phyloP scores from a whole-genome alignment of 1,140 invertebrate species.

The Megalonaias nervosa region DNA sequence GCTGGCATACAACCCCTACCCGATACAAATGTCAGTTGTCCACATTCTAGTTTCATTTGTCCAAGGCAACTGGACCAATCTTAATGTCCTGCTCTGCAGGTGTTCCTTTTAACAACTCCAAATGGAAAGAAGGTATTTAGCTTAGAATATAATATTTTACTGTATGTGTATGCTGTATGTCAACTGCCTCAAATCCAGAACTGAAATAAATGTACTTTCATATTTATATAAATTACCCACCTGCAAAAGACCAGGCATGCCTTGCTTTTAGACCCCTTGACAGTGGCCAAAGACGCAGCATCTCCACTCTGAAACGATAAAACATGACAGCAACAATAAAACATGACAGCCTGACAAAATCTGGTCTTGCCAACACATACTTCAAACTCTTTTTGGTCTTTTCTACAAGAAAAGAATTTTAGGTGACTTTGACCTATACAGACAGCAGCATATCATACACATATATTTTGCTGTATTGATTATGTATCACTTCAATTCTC shows the following conservation, averaged over 20 bases:
- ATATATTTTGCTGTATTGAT: no score
- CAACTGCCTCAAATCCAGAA: not conserved
- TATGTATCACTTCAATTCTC: no score
- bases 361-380: no score
- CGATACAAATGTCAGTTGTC: no score
- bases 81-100: conserved; percentile 1
- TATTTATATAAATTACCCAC: conserved; percentile 15
- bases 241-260: conserved; percentile 16
- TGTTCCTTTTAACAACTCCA: not conserved
- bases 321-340: not conserved
- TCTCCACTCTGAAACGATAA: conserved; percentile 25
- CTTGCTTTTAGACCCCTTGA: conserved; percentile 31
- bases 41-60: no score
- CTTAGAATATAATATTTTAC: not conserved
- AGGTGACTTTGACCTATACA: no score
- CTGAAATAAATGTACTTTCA: not conserved
- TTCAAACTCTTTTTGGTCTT: no score
- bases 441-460: no score
- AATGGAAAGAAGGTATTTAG: not conserved
- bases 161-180: conserved; percentile 3
- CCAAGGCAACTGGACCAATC: no score
- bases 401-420: no score
- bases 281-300: conserved; percentile 42
- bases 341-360: not conserved
- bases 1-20: no score